These are phyloP conservation scores for Ylistrum balloti DNA, from an alignment of 1,140 invertebrate species.

Conservation along the genomic window DNA sequence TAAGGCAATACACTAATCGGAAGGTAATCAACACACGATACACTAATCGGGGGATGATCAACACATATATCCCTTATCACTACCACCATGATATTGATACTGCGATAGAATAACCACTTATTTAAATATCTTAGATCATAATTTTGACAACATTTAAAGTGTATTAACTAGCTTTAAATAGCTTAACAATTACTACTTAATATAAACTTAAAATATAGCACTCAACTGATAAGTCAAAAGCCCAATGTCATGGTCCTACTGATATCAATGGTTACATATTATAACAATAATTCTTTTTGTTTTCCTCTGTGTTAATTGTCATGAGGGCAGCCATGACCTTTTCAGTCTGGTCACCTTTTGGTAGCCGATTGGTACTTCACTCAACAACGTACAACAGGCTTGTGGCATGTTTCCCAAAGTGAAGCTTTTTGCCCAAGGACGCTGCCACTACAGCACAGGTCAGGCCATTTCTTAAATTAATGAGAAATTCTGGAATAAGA, in stretches of 20 bases:
- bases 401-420: too few species aligned
- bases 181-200: not conserved
- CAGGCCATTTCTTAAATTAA: too few species aligned
- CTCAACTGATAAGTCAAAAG: not conserved
- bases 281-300: too few species aligned
- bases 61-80: not conserved
- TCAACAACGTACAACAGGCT: too few species aligned
- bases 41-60: not conserved
- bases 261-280: too few species aligned
- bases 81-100: not conserved
- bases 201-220: not conserved
- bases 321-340: too few species aligned
- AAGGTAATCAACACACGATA: not conserved
- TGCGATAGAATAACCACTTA: not conserved
- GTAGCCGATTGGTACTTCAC: too few species aligned
- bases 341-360: too few species aligned
- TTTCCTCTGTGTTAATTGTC: too few species aligned
- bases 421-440: too few species aligned
- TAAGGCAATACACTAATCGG: slow-evolving; percentile 5
- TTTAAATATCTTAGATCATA: not conserved
- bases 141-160: not conserved
- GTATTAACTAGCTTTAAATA: not conserved
- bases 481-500: too few species aligned
- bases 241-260: not conserved
- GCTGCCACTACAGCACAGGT: too few species aligned